phyloP scores from a whole-genome alignment of 2,797 vertebrate genomes.

The Sciurus vulgaris region DNA sequence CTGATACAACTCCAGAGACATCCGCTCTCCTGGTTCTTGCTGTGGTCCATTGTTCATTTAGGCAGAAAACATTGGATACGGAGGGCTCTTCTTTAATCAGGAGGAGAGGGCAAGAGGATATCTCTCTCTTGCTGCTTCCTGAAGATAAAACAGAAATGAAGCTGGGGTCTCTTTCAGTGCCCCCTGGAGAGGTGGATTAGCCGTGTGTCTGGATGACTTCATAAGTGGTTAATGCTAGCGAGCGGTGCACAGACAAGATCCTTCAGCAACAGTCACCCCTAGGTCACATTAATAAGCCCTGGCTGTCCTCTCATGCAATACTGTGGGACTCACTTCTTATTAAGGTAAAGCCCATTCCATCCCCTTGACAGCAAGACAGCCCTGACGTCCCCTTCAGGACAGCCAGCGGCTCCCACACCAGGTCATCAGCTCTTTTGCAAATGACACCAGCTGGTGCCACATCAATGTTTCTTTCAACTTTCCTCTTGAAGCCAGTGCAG shows the following conservation, averaged over 20 bases:
- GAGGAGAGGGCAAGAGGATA: conserved; percentile 15
- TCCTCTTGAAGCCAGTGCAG: not conserved
- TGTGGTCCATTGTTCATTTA: not conserved
- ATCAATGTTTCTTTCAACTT: not conserved
- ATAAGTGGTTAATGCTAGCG: not conserved
- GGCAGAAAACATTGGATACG: too few relatives aligned
- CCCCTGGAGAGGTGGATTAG: not conserved
- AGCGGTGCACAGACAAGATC: not conserved
- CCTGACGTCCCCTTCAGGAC: not conserved
- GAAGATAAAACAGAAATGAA: conserved; percentile 53
- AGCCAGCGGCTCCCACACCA: not conserved
- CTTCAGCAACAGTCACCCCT: not conserved
- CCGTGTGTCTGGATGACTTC: not conserved
- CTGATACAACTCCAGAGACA: not conserved
- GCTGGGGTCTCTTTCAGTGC: conserved; percentile 34
- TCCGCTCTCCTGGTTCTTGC: not conserved
- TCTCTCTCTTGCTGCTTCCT: not conserved
- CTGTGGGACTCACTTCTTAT: not conserved
- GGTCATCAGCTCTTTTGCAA: not conserved
- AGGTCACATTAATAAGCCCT: not conserved
- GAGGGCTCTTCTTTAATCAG: conserved; percentile 49
- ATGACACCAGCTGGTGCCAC: not conserved
- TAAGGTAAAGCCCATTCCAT: not conserved
- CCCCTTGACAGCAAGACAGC: not conserved
- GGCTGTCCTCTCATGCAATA: not conserved